These are phyloP conservation scores for Coenonympha glycerion DNA, from an alignment of 2,888 invertebrate species.

Conservation along the genomic window DNA sequence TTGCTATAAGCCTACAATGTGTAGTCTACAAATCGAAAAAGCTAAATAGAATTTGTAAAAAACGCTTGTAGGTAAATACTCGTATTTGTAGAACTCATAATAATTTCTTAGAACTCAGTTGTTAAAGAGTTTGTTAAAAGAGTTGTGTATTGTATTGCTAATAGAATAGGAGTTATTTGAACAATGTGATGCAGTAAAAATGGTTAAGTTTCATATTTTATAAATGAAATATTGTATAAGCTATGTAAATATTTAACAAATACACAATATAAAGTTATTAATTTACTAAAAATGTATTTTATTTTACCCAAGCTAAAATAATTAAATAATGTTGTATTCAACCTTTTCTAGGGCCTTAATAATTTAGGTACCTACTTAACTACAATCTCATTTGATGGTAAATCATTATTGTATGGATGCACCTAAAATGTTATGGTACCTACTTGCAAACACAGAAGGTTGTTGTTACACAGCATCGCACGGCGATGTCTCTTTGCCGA, in stretches of 20 bases:
- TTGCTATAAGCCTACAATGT: too few relatives aligned
- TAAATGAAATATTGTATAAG: conserved; percentile 58
- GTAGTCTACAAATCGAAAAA: too few relatives aligned
- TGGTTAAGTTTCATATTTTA: conserved; percentile 73
- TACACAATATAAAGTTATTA: conserved; percentile 71
- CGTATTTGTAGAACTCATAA: conserved; percentile 43
- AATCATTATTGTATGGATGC: too few relatives aligned
- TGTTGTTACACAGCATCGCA: too few relatives aligned
- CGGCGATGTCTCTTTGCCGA: too few relatives aligned
- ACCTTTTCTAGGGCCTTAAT: too few relatives aligned
- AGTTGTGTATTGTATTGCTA: conserved; percentile 32
- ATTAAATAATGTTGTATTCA: too few relatives aligned
- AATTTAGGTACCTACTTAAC: too few relatives aligned
- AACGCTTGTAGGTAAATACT: not conserved
- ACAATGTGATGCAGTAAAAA: conserved; percentile 66
- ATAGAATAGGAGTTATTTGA: conserved; percentile 48
- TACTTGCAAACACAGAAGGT: too few relatives aligned
- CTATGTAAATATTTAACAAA: conserved; percentile 72
- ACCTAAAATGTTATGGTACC: too few relatives aligned
- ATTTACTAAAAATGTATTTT: conserved; percentile 53
- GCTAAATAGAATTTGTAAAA: too few relatives aligned
- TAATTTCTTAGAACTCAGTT: conserved; percentile 34
- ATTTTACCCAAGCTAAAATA: not conserved
- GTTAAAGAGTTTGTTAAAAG: conserved; percentile 36
- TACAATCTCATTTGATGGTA: too few relatives aligned